These are phyloP conservation scores for Drosophila atripex DNA, from an alignment of 2,888 invertebrate species.

Conservation along the genomic window DNA sequence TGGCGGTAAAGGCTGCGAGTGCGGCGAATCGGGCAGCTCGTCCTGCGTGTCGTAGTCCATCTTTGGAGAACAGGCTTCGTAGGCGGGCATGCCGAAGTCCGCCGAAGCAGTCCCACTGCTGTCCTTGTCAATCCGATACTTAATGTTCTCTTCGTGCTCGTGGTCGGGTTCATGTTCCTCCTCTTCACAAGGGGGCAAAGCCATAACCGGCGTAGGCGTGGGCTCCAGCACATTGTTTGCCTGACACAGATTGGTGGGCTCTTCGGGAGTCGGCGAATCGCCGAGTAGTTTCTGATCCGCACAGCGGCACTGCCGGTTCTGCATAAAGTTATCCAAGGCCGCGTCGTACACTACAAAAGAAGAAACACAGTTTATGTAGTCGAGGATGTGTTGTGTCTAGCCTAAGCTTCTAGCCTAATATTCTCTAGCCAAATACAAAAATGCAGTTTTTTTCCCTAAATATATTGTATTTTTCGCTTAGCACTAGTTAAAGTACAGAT, in stretches of 20 bases:
- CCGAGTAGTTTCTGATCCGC: constrained; percentile 64
- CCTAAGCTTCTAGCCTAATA: neutral
- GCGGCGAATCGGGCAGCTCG: constrained; percentile 67
- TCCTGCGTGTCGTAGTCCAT: constrained; percentile 75
- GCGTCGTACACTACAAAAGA: constrained; percentile 74
- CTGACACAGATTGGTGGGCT: constrained; percentile 72
- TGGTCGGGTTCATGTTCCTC: constrained; percentile 48
- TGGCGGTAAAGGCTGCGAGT: constrained; percentile 58
- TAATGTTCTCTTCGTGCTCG: constrained; percentile 60
- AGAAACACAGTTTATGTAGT: constrained; percentile 3
- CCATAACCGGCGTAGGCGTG: constrained; percentile 42
- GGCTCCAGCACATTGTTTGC: constrained; percentile 53
- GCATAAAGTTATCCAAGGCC: constrained; percentile 71
- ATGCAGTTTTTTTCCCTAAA: constrained; percentile 15
- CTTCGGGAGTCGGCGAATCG: constrained; percentile 70
- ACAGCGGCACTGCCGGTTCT: constrained; percentile 67
- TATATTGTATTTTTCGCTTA: constrained; percentile 69
- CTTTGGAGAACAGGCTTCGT: constrained; percentile 69
- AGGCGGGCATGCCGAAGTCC: constrained; percentile 63
- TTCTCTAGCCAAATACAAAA: constrained; percentile 8
- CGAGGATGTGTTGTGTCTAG: neutral
- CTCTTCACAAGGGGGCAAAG: constrained; percentile 54
- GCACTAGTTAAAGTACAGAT: constrained; percentile 73
- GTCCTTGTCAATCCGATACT: constrained; percentile 67
- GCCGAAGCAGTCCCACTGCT: constrained; percentile 63